Conservation (phyloP, 2,888 invertebrate species). For the Agonopterix arenella region DNA sequence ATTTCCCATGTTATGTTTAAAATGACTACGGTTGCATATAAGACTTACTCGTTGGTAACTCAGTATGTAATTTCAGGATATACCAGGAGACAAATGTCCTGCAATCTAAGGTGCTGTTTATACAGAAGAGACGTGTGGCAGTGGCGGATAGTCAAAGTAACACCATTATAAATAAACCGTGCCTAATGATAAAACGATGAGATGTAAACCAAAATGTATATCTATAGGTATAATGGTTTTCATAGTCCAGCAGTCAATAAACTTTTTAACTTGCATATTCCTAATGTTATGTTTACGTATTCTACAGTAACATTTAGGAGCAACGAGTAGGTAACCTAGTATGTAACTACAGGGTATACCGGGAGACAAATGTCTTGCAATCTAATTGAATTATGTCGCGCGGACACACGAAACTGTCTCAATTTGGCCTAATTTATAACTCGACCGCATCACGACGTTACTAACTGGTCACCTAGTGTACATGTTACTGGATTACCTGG, state of each 20-base stretch:
- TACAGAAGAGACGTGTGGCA: too few relatives aligned
- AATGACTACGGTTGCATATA: background rate
- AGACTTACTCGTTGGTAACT: background rate
- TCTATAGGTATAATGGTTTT: too few relatives aligned
- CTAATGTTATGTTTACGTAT: too few relatives aligned
- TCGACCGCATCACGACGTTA: background rate
- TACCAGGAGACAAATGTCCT: conserved; percentile 28
- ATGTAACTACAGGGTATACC: background rate
- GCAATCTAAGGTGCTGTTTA: too few relatives aligned
- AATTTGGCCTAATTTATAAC: conserved; percentile 26
- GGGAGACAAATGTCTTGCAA: conserved; percentile 38
- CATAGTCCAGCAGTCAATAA: too few relatives aligned
- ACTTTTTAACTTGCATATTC: too few relatives aligned
- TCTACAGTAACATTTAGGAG: background rate
- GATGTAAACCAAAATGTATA: too few relatives aligned
- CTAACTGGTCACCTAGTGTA: background rate
- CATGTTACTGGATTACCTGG: background rate
- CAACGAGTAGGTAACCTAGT: background rate
- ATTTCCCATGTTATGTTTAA: too few relatives aligned
- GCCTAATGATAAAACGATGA: too few relatives aligned
- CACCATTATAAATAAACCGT: too few relatives aligned
- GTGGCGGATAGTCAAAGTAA: too few relatives aligned
- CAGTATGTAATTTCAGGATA: background rate
- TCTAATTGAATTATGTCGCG: conserved; percentile 64
- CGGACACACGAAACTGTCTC: conserved; percentile 46